These are phyloP conservation scores for Cylindroiulus punctatus DNA, from an alignment of 2,888 invertebrate species.

Conservation along the genomic window DNA sequence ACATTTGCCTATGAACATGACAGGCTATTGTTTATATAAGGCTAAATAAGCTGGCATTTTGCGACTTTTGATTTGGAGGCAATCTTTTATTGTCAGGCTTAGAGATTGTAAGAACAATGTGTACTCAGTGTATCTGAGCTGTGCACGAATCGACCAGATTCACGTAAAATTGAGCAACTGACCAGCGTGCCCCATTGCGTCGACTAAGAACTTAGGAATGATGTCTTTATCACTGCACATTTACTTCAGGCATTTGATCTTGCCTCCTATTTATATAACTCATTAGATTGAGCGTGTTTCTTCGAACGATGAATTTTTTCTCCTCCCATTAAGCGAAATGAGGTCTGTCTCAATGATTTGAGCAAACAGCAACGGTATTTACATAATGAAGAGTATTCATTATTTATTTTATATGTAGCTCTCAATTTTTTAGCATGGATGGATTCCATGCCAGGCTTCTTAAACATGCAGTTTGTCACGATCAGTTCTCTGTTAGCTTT, in stretches of 20 bases:
- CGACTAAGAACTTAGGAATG: background rate
- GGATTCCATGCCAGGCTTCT: background rate
- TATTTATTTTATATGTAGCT: background rate
- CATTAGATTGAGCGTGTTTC: background rate
- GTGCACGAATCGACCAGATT: background rate
- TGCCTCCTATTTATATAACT: background rate
- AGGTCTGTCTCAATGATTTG: background rate
- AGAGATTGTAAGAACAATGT: too few relatives aligned
- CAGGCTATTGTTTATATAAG: too few relatives aligned
- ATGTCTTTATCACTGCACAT: background rate
- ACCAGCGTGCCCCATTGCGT: too few relatives aligned
- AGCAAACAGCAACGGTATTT: background rate
- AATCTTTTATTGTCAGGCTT: too few relatives aligned
- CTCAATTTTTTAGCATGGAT: background rate
- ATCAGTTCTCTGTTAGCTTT: background rate
- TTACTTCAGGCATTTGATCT: background rate
- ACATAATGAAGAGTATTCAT: conserved; percentile 16
- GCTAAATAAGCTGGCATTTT: too few relatives aligned
- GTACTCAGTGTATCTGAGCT: background rate
- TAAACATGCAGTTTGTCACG: background rate
- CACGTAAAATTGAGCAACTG: background rate
- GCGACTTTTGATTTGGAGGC: too few relatives aligned
- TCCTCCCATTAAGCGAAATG: background rate
- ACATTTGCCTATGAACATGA: too few relatives aligned
- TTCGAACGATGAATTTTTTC: background rate